Evolutionary conservation across 2,888 invertebrate genomes (phyloP).

Genomic region (Cantharis nigra): DNA sequence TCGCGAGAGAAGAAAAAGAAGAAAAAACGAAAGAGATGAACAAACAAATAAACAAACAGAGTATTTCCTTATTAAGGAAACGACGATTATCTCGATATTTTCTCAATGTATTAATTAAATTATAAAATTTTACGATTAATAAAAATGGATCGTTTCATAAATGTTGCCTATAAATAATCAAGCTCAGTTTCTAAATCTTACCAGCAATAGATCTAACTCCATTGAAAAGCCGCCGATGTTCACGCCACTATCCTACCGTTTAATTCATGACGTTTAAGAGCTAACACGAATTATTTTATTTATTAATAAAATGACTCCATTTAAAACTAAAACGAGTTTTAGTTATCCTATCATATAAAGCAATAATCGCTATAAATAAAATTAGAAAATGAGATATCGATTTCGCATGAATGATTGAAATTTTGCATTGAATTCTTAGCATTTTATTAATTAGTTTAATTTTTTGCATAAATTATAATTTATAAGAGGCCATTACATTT

Average conservation of each 20-base stretch:
- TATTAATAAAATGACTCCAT: slow-evolving; percentile 13
- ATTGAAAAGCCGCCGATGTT: slow-evolving; percentile 17
- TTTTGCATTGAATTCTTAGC: background rate
- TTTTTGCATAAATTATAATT: background rate
- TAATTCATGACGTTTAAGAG: slow-evolving; percentile 20
- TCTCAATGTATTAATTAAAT: background rate
- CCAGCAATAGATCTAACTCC: slow-evolving; percentile 4
- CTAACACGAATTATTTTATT: slow-evolving; percentile 17
- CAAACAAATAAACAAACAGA: background rate
- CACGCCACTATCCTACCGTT: slow-evolving; percentile 12
- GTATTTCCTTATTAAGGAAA: background rate
- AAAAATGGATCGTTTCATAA: slow-evolving; percentile 13
- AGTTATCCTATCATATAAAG: background rate
- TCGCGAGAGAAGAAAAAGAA: background rate
- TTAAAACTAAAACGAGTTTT: background rate
- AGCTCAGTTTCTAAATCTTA: slow-evolving; percentile 5
- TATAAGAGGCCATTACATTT: background rate
- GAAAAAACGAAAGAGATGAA: background rate
- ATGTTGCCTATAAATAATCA: slow-evolving; percentile 20
- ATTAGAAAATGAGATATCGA: slow-evolving; percentile 1
- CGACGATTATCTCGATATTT: background rate
- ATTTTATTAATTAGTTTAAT: background rate
- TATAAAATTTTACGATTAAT: background rate
- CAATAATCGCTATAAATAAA: background rate
- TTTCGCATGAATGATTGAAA: background rate